Conservation (phyloP, 2,888 invertebrate genomes). For the Seira sanloemensis region DNA sequence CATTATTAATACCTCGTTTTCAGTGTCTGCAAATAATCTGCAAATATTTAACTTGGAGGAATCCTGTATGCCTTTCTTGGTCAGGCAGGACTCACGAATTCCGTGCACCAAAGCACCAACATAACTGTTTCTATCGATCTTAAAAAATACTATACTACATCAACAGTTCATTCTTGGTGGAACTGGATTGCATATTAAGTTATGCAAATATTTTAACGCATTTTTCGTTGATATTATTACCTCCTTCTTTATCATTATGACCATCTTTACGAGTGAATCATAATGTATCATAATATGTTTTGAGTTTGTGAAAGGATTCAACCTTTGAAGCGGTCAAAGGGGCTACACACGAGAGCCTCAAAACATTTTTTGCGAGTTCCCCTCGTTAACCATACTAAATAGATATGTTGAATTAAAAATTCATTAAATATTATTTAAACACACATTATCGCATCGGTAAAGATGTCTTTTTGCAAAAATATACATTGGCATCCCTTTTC, state of each 20-base stretch:
- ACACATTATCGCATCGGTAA: background rate
- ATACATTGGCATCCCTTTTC: background rate
- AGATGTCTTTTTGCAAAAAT: background rate
- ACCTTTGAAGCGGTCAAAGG: background rate
- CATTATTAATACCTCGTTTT: background rate
- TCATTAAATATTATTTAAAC: background rate
- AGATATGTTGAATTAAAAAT: constrained; percentile 3
- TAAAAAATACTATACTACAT: background rate
- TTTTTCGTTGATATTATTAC: background rate
- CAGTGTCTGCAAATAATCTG: too few relatives aligned
- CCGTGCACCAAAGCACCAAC: background rate
- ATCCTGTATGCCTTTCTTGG: background rate
- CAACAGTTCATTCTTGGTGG: too few relatives aligned
- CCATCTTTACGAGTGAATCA: background rate
- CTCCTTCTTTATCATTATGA: background rate
- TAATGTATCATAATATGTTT: background rate
- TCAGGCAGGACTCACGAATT: background rate
- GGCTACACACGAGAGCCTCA: background rate
- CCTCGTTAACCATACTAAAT: constrained; percentile 28
- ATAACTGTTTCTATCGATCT: background rate
- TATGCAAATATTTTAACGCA: background rate
- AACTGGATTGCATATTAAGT: background rate
- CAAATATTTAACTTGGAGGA: background rate
- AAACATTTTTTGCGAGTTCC: constrained; percentile 42
- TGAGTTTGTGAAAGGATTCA: background rate